Conservation (phyloP, 2,797 vertebrate genomes). For the Eospalax fontanierii region DNA sequence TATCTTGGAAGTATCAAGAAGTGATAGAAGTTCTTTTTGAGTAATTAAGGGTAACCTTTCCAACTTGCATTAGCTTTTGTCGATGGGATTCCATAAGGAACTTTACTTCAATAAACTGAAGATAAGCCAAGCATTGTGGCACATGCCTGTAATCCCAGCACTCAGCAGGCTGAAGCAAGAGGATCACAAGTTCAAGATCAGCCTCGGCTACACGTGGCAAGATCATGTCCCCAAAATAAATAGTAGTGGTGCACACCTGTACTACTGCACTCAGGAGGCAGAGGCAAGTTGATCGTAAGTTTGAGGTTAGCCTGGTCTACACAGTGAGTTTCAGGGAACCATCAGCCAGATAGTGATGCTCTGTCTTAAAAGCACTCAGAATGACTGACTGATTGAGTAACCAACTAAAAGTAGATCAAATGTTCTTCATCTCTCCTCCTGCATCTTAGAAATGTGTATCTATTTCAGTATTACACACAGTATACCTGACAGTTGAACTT, state of each 20-base stretch:
- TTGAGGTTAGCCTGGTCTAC: not conserved
- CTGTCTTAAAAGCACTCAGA: not conserved
- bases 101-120: conserved; percentile 38
- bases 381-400: not conserved
- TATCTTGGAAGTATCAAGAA: conserved; percentile 48
- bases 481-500: not conserved
- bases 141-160: not conserved
- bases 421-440: not conserved
- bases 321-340: not conserved
- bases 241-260: not conserved
- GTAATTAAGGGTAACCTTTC: conserved; percentile 49
- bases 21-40: not conserved
- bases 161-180: not conserved
- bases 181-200: not conserved
- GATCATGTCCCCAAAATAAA: not conserved
- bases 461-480: not conserved
- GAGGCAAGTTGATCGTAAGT: not conserved
- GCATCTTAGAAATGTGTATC: not conserved
- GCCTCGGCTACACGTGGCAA: not conserved
- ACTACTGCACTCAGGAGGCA: not conserved
- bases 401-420: not conserved
- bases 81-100: conserved; percentile 34
- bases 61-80: conserved; percentile 13
- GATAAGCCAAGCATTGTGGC: not conserved
- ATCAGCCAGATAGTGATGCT: not conserved